phyloP scores from a whole-genome alignment of 2,888 invertebrate species.

The Xestia ashworthii region DNA sequence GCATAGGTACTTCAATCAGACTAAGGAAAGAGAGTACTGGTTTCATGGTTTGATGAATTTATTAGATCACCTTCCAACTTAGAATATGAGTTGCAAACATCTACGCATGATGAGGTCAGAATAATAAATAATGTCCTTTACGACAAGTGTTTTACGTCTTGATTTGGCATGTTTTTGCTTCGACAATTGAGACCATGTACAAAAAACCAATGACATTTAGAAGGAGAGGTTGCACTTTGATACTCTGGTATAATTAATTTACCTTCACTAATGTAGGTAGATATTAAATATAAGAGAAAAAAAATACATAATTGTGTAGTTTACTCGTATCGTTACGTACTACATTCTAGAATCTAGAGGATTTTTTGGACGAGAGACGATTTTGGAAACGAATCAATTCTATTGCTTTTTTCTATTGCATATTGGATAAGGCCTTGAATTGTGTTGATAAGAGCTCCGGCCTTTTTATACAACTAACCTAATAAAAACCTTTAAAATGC shows the following conservation, averaged over 20 bases:
- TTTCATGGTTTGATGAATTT: not conserved
- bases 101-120: not conserved
- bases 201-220: not conserved
- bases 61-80: not conserved
- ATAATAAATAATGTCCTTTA: slow-evolving; percentile 11
- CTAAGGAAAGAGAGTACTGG: not conserved
- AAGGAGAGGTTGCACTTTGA: not conserved
- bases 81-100: not conserved
- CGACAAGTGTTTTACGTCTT: slow-evolving; percentile 1
- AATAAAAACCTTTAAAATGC: not conserved
- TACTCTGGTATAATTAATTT: not conserved
- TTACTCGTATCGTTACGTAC: no score
- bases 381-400: slow-evolving; percentile 19
- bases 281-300: not conserved
- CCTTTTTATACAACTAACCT: not conserved
- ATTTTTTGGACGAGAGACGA: not conserved
- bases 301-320: no score
- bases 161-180: not conserved
- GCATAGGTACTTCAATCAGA: not conserved
- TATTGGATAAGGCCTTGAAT: not conserved
- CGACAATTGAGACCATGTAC: not conserved
- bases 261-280: not conserved
- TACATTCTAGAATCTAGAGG: no score
- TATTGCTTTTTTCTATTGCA: not conserved
- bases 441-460: not conserved